These are phyloP conservation scores for Bryconaethiops microstoma DNA, from an alignment of 2,797 vertebrate genomes.

Conservation along the genomic window DNA sequence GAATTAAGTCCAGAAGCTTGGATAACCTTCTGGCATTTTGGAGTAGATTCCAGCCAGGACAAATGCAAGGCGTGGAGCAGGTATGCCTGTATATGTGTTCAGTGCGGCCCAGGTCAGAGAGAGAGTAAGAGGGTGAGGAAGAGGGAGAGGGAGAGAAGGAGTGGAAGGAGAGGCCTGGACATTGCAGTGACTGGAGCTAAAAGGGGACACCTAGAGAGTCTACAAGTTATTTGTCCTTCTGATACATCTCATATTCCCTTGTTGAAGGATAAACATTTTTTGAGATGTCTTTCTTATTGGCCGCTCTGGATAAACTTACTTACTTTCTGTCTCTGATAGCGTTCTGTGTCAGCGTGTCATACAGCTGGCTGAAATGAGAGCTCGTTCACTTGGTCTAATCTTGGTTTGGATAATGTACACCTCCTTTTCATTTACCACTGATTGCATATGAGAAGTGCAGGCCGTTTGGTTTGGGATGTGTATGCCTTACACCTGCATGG, in stretches of 20 bases:
- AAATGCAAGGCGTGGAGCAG: slow-evolving; percentile 71
- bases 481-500: slow-evolving; percentile 51
- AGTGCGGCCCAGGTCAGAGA: slow-evolving; percentile 47
- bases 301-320: slow-evolving; percentile 70
- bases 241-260: neutral
- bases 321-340: slow-evolving; percentile 71
- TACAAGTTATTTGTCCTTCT: slow-evolving; percentile 31
- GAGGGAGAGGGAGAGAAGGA: slow-evolving; percentile 23
- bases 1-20: slow-evolving; percentile 67
- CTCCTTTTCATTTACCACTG: slow-evolving; percentile 34
- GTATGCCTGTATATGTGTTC: slow-evolving; percentile 73
- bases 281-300: slow-evolving; percentile 72
- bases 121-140: slow-evolving; percentile 23
- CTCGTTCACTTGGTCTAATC: slow-evolving; percentile 25
- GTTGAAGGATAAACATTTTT: slow-evolving; percentile 34
- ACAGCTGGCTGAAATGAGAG: slow-evolving; percentile 71
- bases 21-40: slow-evolving; percentile 72
- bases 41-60: slow-evolving; percentile 70
- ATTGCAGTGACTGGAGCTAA: neutral
- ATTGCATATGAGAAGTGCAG: slow-evolving; percentile 40
- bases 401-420: slow-evolving; percentile 40
- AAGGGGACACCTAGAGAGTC: slow-evolving; percentile 6
- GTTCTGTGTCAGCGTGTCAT: slow-evolving; percentile 70
- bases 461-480: slow-evolving; percentile 50
- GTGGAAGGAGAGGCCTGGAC: slow-evolving; percentile 20